Percentiles rank a stretch among this genome's conserved stretches.
Conservation (phyloP, 2,113 vertebrate species). For the Sebastes schlegelii region DNA sequence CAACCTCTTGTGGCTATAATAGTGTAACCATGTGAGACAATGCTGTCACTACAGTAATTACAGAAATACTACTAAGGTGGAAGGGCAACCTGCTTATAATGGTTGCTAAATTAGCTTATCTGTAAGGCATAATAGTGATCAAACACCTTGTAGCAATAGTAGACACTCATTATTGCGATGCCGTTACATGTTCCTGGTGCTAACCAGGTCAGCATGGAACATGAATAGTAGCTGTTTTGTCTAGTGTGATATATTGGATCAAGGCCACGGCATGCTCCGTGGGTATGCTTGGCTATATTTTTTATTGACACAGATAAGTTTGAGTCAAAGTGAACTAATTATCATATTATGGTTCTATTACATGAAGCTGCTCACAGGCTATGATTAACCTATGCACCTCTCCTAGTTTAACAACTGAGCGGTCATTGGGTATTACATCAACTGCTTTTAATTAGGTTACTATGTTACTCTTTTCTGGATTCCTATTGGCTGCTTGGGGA, state of each 20-base stretch:
- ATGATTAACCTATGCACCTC: conserved; percentile 85
- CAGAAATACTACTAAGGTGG: conserved; percentile 59
- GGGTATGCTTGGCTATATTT: conserved; percentile 57
- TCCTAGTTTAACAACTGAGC: conserved; percentile 76
- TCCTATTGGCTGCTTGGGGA: conserved; percentile 73
- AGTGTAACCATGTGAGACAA: conserved; percentile 56
- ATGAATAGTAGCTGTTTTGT: conserved; percentile 53
- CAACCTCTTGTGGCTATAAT: conserved; percentile 55
- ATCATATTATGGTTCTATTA: conserved; percentile 79
- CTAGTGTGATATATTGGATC: conserved; percentile 55
- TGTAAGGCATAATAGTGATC: conserved; percentile 63
- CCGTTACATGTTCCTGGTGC: conserved; percentile 42
- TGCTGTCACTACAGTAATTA: conserved; percentile 65
- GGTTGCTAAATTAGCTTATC: conserved; percentile 70
- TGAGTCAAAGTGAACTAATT: conserved; percentile 81
- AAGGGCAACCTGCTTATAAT: conserved; percentile 69
- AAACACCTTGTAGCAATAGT: conserved; percentile 63
- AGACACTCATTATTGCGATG: conserved; percentile 52
- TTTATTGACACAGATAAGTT: conserved; percentile 83
- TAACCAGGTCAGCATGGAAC: conserved; percentile 31
- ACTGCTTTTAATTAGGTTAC: conserved; percentile 84
- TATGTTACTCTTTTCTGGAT: conserved; percentile 71
- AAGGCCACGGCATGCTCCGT: conserved; percentile 23
- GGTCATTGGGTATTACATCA: conserved; percentile 80
- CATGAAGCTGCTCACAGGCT: conserved; percentile 82